A percentile compares a stretch with the other conserved stretches of the same genome.
phyloP scores from a whole-genome alignment of 2,797 vertebrate species.

The Centroberyx gerrardi region DNA sequence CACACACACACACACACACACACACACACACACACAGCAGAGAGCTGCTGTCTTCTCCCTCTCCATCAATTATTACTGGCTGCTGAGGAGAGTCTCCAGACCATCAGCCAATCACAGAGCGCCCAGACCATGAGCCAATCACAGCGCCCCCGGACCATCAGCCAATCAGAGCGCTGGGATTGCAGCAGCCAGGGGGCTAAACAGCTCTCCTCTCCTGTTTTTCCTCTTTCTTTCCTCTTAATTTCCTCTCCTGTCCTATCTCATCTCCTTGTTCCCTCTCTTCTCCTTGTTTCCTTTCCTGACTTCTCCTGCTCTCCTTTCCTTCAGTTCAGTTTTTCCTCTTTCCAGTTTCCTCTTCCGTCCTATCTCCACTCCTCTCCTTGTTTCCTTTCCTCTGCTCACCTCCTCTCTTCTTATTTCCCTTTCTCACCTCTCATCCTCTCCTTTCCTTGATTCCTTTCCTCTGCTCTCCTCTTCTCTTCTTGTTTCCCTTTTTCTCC shows the following conservation, averaged over 20 bases:
- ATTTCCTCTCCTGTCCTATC: too few relatives aligned
- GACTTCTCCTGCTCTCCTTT: too few relatives aligned
- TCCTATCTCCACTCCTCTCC: too few relatives aligned
- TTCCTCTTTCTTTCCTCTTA: too few relatives aligned
- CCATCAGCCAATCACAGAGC: conserved; percentile 39
- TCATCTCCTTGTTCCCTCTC: too few relatives aligned
- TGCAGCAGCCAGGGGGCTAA: conserved; percentile 28
- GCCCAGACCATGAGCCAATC: not conserved
- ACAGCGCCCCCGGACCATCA: not conserved
- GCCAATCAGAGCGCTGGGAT: conserved; percentile 53
- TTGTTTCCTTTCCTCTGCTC: too few relatives aligned
- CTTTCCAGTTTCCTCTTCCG: too few relatives aligned
- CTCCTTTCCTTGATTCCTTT: not conserved
- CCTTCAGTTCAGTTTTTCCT: too few relatives aligned
- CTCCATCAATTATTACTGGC: conserved; percentile 65
- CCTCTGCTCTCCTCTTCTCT: too few relatives aligned
- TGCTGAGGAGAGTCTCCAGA: conserved; percentile 29
- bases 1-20: conserved; percentile 38
- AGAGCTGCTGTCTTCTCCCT: not conserved
- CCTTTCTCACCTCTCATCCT: not conserved
- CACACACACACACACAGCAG: not conserved
- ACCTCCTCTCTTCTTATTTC: too few relatives aligned
- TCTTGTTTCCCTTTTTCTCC: too few relatives aligned
- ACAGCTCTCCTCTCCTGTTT: not conserved
- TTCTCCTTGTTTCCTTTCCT: too few relatives aligned